Percentiles rank a stretch among this genome's conserved stretches.
Conservation (phyloP, 2,888 invertebrate genomes). For the Leptothorax acervorum region DNA sequence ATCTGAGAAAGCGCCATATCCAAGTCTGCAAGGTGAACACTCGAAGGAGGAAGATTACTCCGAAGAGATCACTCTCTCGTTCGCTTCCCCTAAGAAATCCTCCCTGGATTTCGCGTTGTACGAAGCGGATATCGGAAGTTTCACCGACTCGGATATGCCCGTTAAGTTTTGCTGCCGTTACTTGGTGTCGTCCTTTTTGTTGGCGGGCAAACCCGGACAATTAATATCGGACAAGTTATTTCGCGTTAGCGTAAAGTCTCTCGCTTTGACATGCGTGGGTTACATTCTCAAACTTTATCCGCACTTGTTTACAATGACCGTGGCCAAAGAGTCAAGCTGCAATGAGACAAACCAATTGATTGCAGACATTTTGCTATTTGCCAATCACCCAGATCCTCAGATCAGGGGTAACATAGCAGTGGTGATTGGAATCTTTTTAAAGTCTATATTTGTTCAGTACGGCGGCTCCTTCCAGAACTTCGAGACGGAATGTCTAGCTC, state of each 20-base stretch:
- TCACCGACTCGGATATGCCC: slow-evolving; percentile 89
- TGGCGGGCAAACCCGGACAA: slow-evolving; percentile 88
- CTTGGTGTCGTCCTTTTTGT: slow-evolving; percentile 90
- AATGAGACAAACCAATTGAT: slow-evolving; percentile 87
- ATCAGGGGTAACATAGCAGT: slow-evolving; percentile 91
- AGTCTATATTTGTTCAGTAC: slow-evolving; percentile 87
- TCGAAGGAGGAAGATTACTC: slow-evolving; percentile 73
- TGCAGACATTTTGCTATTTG: slow-evolving; percentile 90
- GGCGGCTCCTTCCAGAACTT: slow-evolving; percentile 87
- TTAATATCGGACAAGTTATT: slow-evolving; percentile 91
- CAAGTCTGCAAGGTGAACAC: slow-evolving; percentile 60
- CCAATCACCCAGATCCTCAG: slow-evolving; percentile 93
- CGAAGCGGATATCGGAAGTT: slow-evolving; percentile 89
- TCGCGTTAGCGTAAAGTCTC: slow-evolving; percentile 96
- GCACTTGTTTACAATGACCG: slow-evolving; percentile 88
- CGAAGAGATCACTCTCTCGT: slow-evolving; percentile 74
- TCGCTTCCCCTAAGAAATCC: slow-evolving; percentile 73
- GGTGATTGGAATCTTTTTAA: slow-evolving; percentile 90
- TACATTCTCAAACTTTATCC: slow-evolving; percentile 92
- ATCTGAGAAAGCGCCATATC: slow-evolving; percentile 66
- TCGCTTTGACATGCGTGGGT: slow-evolving; percentile 93
- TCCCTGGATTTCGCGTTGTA: slow-evolving; percentile 79
- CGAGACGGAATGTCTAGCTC: slow-evolving; percentile 67
- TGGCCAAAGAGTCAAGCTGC: slow-evolving; percentile 82
- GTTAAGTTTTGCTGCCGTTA: slow-evolving; percentile 91